Evolutionary conservation across 2,797 vertebrate genomes (phyloP), one percentile per base, ranked within the genome.

Genomic region (Saxicola maurus): DNA sequence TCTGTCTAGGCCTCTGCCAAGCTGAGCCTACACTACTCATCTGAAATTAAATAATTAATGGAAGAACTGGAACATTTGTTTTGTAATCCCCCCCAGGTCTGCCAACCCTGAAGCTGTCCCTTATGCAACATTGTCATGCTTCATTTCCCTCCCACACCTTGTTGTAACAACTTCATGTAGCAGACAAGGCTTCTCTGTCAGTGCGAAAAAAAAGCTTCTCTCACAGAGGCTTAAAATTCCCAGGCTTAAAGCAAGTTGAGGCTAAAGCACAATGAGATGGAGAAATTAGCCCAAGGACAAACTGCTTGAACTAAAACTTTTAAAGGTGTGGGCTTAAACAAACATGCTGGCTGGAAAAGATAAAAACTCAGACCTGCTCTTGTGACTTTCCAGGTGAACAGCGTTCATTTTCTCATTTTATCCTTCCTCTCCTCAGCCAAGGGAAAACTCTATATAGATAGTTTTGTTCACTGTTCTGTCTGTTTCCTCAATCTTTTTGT

Each of bases 241-340:
- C 52, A 67, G 56, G 77, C 81, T 89, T 75, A 56, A 4, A 87
- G 91, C 85, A 88, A 87, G 78, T 45, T 82, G 55, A 86, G 68
- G 72, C 82, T 74, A 67, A 77, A 82, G 55, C 61, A 91, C 77
- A 94, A 82, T 0, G 0, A 89, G 77, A 89, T 51, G n/a, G 51
- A 92, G 67, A 84, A 92, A 92, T 52, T 61, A 90, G 71, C 82
- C 85, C 71, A 90, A 91, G 73, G 79, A 81, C 74, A 89, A 86
- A 91, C n/a, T 64, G 48, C 55, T 68, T 67, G 37, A 92, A 91
- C 45, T 77, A 89, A 83, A 92, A 76, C 57, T 84, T 92, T 57
- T 42, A 67, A 85, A 94, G 85, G 89, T 80, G 67, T 45, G 19
- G 40, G n/a, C 48, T 91, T 83, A 90, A 89, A 88, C 30, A 86